Evolutionary conservation across 1,140 invertebrate genomes (phyloP).

Genomic region (Drosophila carrolli): DNA sequence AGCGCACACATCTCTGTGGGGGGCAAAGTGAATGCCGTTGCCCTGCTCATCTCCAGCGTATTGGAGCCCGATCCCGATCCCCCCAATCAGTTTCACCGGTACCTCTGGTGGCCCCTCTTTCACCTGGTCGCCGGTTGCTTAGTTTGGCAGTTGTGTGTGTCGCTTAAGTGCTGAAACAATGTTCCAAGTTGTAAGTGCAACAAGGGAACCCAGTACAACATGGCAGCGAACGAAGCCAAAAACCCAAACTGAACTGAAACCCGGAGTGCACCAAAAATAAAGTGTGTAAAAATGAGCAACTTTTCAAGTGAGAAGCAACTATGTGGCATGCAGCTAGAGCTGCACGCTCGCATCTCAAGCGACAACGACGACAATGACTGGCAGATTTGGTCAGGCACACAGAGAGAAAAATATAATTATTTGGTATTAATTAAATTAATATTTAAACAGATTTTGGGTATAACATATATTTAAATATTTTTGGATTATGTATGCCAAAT

Average conservation of each 20-base stretch:
- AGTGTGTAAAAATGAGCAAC: slow-evolving; percentile 82
- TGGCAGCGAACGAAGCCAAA: slow-evolving; percentile 42
- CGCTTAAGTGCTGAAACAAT: slow-evolving; percentile 83
- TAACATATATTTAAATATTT: no score
- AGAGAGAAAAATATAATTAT: background rate
- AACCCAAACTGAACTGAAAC: slow-evolving; percentile 27
- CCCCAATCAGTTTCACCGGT: slow-evolving; percentile 17
- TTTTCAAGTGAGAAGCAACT: slow-evolving; percentile 82
- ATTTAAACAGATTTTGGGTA: no score
- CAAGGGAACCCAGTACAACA: slow-evolving; percentile 48
- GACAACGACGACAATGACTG: slow-evolving; percentile 54
- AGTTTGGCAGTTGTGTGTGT: slow-evolving; percentile 66
- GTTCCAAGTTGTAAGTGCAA: slow-evolving; percentile 81
- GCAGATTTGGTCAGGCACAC: slow-evolving; percentile 43
- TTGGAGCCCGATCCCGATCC: slow-evolving; percentile 21
- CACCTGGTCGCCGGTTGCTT: slow-evolving; percentile 42
- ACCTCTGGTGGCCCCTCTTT: slow-evolving; percentile 15
- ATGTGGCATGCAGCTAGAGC: slow-evolving; percentile 51
- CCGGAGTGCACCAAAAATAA: slow-evolving; percentile 75
- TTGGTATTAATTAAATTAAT: background rate
- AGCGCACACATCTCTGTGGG: slow-evolving; percentile 63
- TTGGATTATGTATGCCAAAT: no score
- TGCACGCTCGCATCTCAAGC: slow-evolving; percentile 40
- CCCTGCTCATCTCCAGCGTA: slow-evolving; percentile 34
- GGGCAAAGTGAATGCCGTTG: slow-evolving; percentile 61